Conservation (phyloP, 2,888 invertebrate species). For the Drosophila kuntzei region DNA sequence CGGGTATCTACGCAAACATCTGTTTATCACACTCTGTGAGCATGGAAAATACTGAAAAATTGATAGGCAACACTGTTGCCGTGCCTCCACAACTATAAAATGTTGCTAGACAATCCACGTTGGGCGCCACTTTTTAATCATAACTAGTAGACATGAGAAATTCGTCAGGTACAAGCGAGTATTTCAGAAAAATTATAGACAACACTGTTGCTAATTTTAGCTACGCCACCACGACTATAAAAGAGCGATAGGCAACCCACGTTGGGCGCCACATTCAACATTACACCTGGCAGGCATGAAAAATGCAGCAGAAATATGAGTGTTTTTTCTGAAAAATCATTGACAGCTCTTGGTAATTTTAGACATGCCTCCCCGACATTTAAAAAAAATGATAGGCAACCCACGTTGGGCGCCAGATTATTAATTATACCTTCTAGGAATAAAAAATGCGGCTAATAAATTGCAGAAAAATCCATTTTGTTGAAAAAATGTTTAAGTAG, state of each 20-base stretch:
- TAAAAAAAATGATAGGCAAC: not conserved
- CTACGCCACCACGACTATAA: not conserved
- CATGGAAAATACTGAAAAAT: not conserved
- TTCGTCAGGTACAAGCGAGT: no score
- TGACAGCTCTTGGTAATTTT: not conserved
- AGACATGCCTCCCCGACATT: not conserved
- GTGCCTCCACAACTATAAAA: not conserved
- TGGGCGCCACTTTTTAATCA: not conserved
- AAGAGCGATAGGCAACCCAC: not conserved
- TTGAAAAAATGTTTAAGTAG: not conserved
- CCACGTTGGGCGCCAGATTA: not conserved
- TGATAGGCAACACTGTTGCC: not conserved
- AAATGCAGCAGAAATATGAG: not conserved
- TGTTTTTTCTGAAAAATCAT: not conserved
- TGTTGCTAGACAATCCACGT: not conserved
- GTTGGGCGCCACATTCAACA: not conserved
- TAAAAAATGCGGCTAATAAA: not conserved
- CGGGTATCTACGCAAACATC: no score
- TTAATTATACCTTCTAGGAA: no score
- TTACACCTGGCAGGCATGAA: not conserved
- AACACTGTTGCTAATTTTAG: not conserved
- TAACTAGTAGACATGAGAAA: not conserved
- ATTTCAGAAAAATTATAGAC: not conserved
- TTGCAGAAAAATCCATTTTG: not conserved
- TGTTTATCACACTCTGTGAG: no score